A percentile compares a stretch with the other conserved stretches of the same genome.
Conservation (phyloP, 64 coral and sea anemone species). For the Actinia equina region DNA sequence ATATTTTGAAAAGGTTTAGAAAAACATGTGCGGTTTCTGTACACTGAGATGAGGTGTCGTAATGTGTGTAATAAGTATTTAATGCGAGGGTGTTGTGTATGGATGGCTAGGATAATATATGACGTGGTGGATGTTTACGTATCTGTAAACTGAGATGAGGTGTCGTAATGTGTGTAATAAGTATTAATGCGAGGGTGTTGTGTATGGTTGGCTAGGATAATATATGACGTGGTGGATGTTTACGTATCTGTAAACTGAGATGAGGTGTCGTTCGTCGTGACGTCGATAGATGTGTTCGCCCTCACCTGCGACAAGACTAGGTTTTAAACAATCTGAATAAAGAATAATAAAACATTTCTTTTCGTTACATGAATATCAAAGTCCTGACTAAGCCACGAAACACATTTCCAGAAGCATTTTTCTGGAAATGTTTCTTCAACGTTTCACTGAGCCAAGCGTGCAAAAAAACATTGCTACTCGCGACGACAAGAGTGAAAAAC, state of each 20-base stretch:
- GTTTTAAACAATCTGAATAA: slow-evolving; percentile 19
- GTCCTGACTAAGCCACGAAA: too few relatives aligned
- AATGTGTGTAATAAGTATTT: neutral
- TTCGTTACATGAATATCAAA: too few relatives aligned
- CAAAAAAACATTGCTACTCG: too few relatives aligned
- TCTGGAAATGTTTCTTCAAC: too few relatives aligned
- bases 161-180: neutral
- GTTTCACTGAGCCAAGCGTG: too few relatives aligned
- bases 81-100: too few relatives aligned
- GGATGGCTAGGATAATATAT: neutral
- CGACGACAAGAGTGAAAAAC: too few relatives aligned
- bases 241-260: neutral
- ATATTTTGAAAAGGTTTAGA: too few relatives aligned
- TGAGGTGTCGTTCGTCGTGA: neutral
- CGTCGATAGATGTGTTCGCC: neutral
- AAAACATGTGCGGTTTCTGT: neutral
- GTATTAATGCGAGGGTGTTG: neutral
- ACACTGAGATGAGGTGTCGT: neutral
- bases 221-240: neutral
- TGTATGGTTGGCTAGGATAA: neutral
- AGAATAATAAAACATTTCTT: neutral
- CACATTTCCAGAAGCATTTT: too few relatives aligned
- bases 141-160: neutral
- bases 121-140: neutral
- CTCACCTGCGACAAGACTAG: slow-evolving; percentile 17